Evolutionary conservation across 2,113 vertebrate genomes (phyloP).

Genomic region (Paramormyrops kingsleyae): DNA sequence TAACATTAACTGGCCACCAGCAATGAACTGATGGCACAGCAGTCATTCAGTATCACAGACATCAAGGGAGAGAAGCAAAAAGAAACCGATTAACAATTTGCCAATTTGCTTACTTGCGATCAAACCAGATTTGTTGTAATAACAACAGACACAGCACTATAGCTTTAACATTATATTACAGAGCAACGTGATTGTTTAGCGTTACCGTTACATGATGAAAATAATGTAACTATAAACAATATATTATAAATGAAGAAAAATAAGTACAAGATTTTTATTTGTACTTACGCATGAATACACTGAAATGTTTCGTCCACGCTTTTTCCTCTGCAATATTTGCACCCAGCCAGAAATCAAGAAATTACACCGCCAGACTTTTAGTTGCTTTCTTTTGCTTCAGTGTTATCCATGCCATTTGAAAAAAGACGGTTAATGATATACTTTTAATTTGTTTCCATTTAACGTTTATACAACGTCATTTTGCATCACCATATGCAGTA

Average conservation of each 20-base stretch:
- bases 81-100: not conserved
- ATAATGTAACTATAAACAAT: not conserved
- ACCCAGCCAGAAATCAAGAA: not conserved
- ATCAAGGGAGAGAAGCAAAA: not conserved
- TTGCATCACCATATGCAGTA: not conserved
- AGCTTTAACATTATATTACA: not conserved
- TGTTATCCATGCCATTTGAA: not conserved
- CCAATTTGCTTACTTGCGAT: not conserved
- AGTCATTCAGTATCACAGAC: not conserved
- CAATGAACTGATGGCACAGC: not conserved
- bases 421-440: not conserved
- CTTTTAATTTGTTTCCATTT: not conserved
- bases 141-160: not conserved
- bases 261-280: not conserved
- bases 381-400: not conserved
- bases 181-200: not conserved
- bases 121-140: not conserved
- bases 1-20: not conserved
- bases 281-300: not conserved
- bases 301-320: not conserved
- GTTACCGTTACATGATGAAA: not conserved
- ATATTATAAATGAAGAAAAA: not conserved
- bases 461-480: not conserved
- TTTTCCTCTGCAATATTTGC: not conserved
- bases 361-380: not conserved